Evolutionary conservation across 2,888 invertebrate species (phyloP).

Genomic region (Stomorhina lunata): DNA sequence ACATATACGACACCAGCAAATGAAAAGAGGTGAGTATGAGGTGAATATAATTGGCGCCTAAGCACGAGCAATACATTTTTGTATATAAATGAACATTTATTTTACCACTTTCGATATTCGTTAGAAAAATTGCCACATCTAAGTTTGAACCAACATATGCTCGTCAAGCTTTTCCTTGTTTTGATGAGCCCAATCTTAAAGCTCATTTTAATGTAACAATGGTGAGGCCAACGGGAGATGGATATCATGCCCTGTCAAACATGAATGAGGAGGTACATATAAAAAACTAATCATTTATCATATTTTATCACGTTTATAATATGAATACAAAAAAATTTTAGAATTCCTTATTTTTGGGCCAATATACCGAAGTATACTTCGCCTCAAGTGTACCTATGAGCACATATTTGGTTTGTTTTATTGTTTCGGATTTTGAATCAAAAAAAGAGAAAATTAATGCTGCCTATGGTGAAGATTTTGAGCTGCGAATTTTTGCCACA

Average conservation of each 20-base stretch:
- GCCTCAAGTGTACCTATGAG: constrained; percentile 94
- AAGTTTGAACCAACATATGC: constrained; percentile 97
- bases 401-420: constrained; percentile 94
- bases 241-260: constrained; percentile 89
- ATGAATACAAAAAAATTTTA: too few relatives aligned
- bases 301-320: too few relatives aligned
- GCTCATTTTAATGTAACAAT: constrained; percentile 89
- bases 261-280: constrained; percentile 81
- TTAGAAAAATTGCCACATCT: constrained; percentile 90
- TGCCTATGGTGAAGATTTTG: constrained; percentile 82
- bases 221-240: constrained; percentile 84
- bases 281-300: not conserved
- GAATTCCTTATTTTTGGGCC: constrained; percentile 64
- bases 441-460: constrained; percentile 81
- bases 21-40: constrained; percentile 79
- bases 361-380: constrained; percentile 86
- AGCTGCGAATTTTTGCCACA: constrained; percentile 87
- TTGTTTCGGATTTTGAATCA: constrained; percentile 90
- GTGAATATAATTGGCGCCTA: constrained; percentile 38
- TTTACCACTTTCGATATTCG: not conserved
- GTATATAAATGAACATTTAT: too few relatives aligned
- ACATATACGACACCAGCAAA: constrained; percentile 81
- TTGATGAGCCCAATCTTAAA: constrained; percentile 95
- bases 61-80: constrained; percentile 12
- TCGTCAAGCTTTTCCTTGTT: constrained; percentile 95